phyloP scores from a whole-genome alignment of 1,140 invertebrate genomes.

The Musca vetustissima region DNA sequence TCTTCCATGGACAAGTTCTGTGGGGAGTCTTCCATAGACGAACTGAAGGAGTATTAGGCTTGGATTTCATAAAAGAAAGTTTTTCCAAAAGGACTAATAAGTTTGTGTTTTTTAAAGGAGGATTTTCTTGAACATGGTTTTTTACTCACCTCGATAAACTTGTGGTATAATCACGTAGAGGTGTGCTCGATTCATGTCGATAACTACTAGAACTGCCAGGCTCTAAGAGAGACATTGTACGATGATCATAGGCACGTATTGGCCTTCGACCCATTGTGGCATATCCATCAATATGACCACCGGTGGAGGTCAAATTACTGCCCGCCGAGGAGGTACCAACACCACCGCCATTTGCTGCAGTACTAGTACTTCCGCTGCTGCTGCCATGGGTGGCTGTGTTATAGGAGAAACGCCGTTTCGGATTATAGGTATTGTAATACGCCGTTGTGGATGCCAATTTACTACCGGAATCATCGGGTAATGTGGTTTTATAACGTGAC shows the following conservation, averaged over 20 bases:
- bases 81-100: too few species aligned
- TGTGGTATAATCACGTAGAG: slow-evolving; percentile 45
- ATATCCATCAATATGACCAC: slow-evolving; percentile 42
- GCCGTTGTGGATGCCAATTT: neutral
- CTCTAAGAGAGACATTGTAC: slow-evolving; percentile 51
- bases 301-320: slow-evolving; percentile 30
- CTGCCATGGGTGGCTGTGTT: slow-evolving; percentile 32
- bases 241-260: slow-evolving; percentile 47
- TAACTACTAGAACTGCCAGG: slow-evolving; percentile 39
- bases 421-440: slow-evolving; percentile 53
- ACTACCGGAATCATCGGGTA: neutral
- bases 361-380: too few species aligned
- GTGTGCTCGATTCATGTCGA: slow-evolving; percentile 41
- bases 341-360: slow-evolving; percentile 35
- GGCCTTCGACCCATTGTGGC: slow-evolving; percentile 50
- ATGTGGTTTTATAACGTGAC: slow-evolving; percentile 41
- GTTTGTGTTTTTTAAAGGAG: too few species aligned
- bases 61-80: too few species aligned
- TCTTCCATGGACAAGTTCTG: too few species aligned
- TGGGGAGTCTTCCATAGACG: too few species aligned
- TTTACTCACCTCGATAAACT: slow-evolving; percentile 46
- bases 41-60: too few species aligned
- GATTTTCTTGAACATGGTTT: too few species aligned
- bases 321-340: slow-evolving; percentile 28
- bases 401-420: slow-evolving; percentile 51